These are phyloP conservation scores for Sitobion miscanthi DNA, from an alignment of 1,140 invertebrate genomes.

Conservation along the genomic window DNA sequence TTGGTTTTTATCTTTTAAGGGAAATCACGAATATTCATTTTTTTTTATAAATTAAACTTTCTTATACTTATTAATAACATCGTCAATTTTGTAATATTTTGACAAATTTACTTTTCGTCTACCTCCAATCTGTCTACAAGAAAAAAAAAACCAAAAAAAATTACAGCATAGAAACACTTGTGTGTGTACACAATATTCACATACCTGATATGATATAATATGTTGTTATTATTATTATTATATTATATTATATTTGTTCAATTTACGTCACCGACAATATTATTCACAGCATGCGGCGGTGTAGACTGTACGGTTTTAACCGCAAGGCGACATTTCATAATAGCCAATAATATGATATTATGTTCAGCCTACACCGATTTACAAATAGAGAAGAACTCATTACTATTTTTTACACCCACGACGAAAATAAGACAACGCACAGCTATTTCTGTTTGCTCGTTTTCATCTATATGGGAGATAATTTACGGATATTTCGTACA, in stretches of 20 bases:
- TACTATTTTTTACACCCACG: not conserved
- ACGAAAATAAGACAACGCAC: not conserved
- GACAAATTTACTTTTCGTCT: not conserved
- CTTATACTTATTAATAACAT: not conserved
- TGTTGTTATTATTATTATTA: not conserved
- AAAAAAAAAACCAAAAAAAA: not conserved
- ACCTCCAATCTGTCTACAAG: no score
- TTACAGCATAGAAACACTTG: not conserved
- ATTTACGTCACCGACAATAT: not conserved
- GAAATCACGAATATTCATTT: not conserved
- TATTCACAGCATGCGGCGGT: not conserved
- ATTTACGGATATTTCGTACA: not conserved
- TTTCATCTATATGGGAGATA: not conserved
- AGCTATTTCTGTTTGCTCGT: not conserved
- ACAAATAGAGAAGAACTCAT: constrained; percentile 1
- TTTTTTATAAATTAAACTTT: not conserved
- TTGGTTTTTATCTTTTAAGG: constrained; percentile 25
- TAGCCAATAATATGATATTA: not conserved
- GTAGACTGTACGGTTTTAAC: not conserved
- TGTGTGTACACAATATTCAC: not conserved
- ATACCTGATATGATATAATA: no score
- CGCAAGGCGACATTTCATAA: constrained; percentile 32
- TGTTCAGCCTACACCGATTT: constrained; percentile 13
- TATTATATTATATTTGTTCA: not conserved
- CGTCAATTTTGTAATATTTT: not conserved